Evolutionary conservation across 2,113 vertebrate genomes (phyloP), one percentile per base, ranked within the genome.

Genomic region (Microcebus griseorufus): DNA sequence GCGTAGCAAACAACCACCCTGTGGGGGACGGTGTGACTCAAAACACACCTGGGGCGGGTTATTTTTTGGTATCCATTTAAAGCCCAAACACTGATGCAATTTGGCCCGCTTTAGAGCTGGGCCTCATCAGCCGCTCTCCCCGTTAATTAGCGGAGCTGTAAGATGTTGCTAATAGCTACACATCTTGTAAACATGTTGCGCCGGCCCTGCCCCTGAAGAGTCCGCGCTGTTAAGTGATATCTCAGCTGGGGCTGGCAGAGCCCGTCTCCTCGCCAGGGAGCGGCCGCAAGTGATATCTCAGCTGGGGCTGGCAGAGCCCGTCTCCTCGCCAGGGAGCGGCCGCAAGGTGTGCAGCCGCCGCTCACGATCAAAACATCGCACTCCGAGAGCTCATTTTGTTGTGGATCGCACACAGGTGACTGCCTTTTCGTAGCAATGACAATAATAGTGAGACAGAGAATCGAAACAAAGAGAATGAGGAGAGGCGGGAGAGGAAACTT

Each of bases 101-200:
- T 65, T 97, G 96, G 95, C 69, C 37, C 78, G 93, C 92, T 96
- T 89, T 76, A 64, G 95, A 73, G 72, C 90, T 0, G 3, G 60
- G 55, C 94, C 84, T 89, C 92, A 39, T 95, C 95, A 86, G 90
- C 94, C 32, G 0, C 45, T n/a, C 73, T 89, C 82, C 45, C 39
- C 2, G 9, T 87, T 96, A 97, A 97, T 98, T 95, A 97, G 90
- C 1, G 1, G 60, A 93, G 60, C 51, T 29, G 3, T 83, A 95
- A 96, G 97, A 94, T 93, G 97, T 97, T 96, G 96, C 97, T 96
- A 97, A 97, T 97, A 97, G 96, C 97, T 94, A 96, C 97, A 91
- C 97, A 75, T 78, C 98, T 97, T 97, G 97, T 97, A 97, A 98
- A 98, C 97, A 97, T 94, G 97, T 90, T 85, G 97, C 75, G 22